phyloP scores from a whole-genome alignment of 2,888 invertebrate genomes.

The Netelia virgata region DNA sequence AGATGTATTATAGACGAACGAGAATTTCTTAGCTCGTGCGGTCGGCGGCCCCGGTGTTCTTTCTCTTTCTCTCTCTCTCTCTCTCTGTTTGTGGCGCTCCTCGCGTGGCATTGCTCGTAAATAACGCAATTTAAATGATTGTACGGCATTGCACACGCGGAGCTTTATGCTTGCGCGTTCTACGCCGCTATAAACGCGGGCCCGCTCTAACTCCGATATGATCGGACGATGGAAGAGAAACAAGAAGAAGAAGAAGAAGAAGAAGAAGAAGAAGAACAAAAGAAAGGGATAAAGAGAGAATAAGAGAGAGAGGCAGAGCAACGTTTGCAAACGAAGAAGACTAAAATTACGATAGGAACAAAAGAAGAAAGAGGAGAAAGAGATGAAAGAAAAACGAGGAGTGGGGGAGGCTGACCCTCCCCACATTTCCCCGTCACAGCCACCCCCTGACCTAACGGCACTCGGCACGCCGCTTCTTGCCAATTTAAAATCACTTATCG shows the following conservation, averaged over 20 bases:
- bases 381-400: slow-evolving; percentile 13
- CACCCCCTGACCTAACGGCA: slow-evolving; percentile 48
- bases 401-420: slow-evolving; percentile 23
- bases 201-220: slow-evolving; percentile 36
- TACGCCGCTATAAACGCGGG: slow-evolving; percentile 57
- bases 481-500: slow-evolving; percentile 77
- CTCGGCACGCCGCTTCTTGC: slow-evolving; percentile 63
- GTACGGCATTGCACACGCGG: slow-evolving; percentile 61
- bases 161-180: slow-evolving; percentile 64
- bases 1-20: slow-evolving; percentile 50
- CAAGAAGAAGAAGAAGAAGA: neutral
- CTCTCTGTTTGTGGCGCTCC: slow-evolving; percentile 46
- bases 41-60: slow-evolving; percentile 56
- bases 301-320: neutral
- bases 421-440: too few species aligned
- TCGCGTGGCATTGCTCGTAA: slow-evolving; percentile 74
- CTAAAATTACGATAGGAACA: slow-evolving; percentile 26
- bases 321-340: slow-evolving; percentile 25
- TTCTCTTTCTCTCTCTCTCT: neutral
- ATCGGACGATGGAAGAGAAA: slow-evolving; percentile 29
- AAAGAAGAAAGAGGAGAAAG: slow-evolving; percentile 4
- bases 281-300: slow-evolving; percentile 18
- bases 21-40: slow-evolving; percentile 57
- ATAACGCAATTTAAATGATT: slow-evolving; percentile 75
- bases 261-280: slow-evolving; percentile 13